These are phyloP conservation scores for Limnephilus lunatus DNA, from an alignment of 2,888 invertebrate species.

Conservation along the genomic window DNA sequence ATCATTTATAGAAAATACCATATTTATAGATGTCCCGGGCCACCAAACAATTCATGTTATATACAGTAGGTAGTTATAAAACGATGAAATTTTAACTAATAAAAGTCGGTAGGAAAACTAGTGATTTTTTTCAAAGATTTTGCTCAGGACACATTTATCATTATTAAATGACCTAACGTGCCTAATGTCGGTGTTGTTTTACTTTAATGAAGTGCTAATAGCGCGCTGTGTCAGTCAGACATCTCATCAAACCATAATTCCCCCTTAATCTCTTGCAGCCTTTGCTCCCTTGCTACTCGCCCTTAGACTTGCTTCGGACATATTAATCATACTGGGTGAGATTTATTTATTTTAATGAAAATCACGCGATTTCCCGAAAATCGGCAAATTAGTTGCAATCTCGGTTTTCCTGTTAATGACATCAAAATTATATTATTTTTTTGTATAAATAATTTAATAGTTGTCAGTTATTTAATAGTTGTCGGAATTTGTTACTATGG, in stretches of 20 bases:
- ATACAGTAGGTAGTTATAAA: no score
- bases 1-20: no score
- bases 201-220: slow-evolving; percentile 36
- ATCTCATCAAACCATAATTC: slow-evolving; percentile 40
- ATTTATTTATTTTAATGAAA: neutral
- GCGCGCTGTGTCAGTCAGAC: slow-evolving; percentile 44
- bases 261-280: slow-evolving; percentile 6
- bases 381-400: neutral
- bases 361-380: neutral
- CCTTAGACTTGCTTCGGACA: slow-evolving; percentile 17
- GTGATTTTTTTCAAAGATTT: no score
- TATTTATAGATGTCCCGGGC: no score
- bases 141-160: no score
- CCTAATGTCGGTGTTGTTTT: neutral
- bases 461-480: no score
- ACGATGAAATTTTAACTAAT: no score
- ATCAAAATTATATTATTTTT: no score
- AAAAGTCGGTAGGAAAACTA: no score
- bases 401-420: neutral
- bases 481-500: no score
- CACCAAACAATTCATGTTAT: no score
- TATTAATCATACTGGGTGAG: slow-evolving; percentile 36
- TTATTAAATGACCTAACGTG: neutral
- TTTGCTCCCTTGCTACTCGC: neutral
- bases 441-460: no score